Conservation (phyloP, 2,888 invertebrate species). For the Malthinus flaveolus region DNA sequence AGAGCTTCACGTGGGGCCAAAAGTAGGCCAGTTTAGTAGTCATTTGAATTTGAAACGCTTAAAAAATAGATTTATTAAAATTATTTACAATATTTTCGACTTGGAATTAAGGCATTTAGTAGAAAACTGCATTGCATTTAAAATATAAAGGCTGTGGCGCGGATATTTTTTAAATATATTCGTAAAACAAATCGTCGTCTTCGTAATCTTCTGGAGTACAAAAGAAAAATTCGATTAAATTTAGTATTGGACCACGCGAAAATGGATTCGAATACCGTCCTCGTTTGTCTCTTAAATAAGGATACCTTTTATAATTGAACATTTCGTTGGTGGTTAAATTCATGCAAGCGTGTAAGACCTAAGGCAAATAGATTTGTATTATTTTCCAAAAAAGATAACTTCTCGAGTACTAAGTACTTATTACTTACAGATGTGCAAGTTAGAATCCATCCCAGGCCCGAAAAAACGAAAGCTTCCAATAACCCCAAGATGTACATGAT, state of each 20-base stretch:
- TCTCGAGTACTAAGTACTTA: neutral
- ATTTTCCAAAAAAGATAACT: conserved; percentile 2
- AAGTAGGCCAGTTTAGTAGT: neutral
- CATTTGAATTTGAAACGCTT: neutral
- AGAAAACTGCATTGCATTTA: too few relatives aligned
- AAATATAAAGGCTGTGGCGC: too few relatives aligned
- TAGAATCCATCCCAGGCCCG: conserved; percentile 83
- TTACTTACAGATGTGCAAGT: conserved; percentile 86
- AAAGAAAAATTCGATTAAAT: conserved; percentile 88
- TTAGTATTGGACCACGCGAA: conserved; percentile 84
- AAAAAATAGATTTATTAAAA: too few relatives aligned
- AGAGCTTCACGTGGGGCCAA: too few relatives aligned
- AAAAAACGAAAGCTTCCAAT: conserved; percentile 81
- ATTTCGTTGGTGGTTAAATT: conserved; percentile 94
- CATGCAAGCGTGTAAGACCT: conserved; percentile 90
- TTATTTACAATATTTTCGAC: too few relatives aligned
- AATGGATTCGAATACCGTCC: conserved; percentile 91
- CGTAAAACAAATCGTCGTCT: conserved; percentile 60
- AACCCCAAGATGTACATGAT: conserved; percentile 82
- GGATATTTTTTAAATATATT: conserved; percentile 44
- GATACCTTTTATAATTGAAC: conserved; percentile 91
- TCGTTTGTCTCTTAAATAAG: conserved; percentile 84
- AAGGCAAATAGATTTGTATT: conserved; percentile 39
- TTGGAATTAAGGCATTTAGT: too few relatives aligned
- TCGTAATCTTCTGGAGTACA: conserved; percentile 80